Percentiles rank a stretch among this genome's conserved stretches.
These are phyloP conservation scores for Datnioides undecimradiatus DNA, from an alignment of 2,113 vertebrate species.

Conservation along the genomic window DNA sequence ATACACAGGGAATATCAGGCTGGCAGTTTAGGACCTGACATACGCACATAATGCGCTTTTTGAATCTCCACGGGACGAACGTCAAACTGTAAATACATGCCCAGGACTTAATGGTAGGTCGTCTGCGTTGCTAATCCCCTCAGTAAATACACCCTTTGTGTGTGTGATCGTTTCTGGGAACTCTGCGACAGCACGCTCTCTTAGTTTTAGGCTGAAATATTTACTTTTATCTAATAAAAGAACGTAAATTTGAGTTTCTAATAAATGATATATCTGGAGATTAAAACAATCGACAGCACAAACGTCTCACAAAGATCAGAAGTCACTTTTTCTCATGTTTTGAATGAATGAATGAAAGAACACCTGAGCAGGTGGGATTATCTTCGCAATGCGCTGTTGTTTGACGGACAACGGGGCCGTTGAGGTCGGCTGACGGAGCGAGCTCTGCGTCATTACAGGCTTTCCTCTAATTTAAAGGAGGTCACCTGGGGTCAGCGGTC, in stretches of 20 bases:
- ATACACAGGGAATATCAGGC: not conserved
- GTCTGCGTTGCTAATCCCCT: not conserved
- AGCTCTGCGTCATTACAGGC: constrained; percentile 50
- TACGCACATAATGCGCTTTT: not conserved
- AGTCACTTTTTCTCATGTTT: not conserved
- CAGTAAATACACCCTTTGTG: constrained; percentile 4
- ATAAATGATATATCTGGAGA: not conserved
- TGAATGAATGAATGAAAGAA: not conserved
- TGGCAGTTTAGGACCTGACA: not conserved
- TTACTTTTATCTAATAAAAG: not conserved
- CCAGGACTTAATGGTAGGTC: not conserved
- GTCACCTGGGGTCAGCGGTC: constrained; percentile 65
- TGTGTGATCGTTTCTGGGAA: not conserved
- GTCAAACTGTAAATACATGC: constrained; percentile 10
- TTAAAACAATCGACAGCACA: no score
- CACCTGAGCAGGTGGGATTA: not conserved
- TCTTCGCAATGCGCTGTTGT: not conserved
- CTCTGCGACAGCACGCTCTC: not conserved
- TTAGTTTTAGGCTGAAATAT: not conserved
- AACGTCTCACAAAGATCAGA: not conserved
- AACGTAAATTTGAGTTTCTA: no score
- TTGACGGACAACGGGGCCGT: constrained; percentile 1
- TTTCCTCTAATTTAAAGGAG: constrained; percentile 60
- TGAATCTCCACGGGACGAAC: not conserved
- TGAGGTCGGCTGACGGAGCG: constrained; percentile 14